phyloP scores from a whole-genome alignment of 2,888 invertebrate species.

The Eurytoma californica region DNA sequence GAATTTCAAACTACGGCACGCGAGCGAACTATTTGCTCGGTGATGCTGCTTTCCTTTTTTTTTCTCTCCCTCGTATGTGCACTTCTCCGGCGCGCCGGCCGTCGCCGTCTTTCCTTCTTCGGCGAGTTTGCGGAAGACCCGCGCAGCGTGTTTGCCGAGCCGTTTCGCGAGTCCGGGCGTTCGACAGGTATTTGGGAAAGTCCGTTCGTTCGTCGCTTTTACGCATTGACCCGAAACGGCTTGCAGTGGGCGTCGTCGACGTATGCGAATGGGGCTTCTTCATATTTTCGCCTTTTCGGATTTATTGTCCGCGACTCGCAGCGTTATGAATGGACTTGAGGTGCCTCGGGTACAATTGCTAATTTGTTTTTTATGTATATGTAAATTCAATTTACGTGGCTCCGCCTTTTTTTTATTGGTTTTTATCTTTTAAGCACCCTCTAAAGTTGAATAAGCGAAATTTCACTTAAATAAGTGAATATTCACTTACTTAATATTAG shows the following conservation, averaged over 20 bases:
- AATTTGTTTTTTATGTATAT: too few species aligned
- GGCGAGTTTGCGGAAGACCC: conserved; percentile 33
- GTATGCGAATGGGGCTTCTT: neutral
- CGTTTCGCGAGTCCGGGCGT: conserved; percentile 18
- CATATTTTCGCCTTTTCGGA: conserved; percentile 25
- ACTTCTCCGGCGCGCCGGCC: neutral
- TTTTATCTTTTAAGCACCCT: too few species aligned
- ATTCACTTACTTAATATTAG: too few species aligned
- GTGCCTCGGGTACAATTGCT: too few species aligned
- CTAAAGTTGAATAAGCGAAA: too few species aligned
- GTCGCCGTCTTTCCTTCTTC: neutral
- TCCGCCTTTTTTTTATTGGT: too few species aligned
- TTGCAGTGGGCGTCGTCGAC: neutral
- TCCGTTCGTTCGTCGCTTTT: neutral
- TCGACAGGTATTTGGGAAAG: conserved; percentile 32
- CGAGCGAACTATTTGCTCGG: conserved; percentile 31
- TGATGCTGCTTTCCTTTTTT: conserved; percentile 33
- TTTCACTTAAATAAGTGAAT: too few species aligned
- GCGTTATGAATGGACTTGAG: too few species aligned
- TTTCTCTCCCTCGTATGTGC: neutral
- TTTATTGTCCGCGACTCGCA: neutral
- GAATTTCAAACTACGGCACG: conserved; percentile 32
- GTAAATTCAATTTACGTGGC: too few species aligned
- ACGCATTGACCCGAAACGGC: neutral
- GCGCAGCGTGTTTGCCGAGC: conserved; percentile 41